These are phyloP conservation scores for Metopia argyrocephala DNA, from an alignment of 2,888 invertebrate genomes.

Conservation along the genomic window DNA sequence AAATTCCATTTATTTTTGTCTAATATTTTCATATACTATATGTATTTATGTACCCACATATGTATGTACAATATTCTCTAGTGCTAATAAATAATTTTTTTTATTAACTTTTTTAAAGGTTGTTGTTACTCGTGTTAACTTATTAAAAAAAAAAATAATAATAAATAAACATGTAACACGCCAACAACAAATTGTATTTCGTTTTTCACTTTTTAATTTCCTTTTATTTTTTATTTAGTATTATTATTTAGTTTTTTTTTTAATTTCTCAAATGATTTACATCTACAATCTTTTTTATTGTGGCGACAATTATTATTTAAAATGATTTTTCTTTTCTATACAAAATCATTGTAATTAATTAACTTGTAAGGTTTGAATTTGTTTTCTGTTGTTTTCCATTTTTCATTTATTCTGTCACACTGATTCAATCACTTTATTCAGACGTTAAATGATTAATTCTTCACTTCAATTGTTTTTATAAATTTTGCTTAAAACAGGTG, in stretches of 20 bases:
- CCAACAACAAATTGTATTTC: slow-evolving; percentile 30
- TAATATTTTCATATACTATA: no score
- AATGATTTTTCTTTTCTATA: slow-evolving; percentile 1
- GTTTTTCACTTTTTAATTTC: background rate
- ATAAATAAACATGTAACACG: slow-evolving; percentile 34
- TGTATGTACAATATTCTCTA: background rate
- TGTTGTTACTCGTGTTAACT: slow-evolving; percentile 2
- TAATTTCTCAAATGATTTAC: background rate
- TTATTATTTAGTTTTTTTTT: slow-evolving; percentile 14
- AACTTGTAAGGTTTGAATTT: background rate
- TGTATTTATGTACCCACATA: no score
- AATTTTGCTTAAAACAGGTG: slow-evolving; percentile 38
- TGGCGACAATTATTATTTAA: background rate
- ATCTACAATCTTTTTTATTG: background rate
- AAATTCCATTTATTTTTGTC: slow-evolving; percentile 1
- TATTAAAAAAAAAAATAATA: background rate
- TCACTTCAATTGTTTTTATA: slow-evolving; percentile 10
- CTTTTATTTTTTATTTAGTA: slow-evolving; percentile 28
- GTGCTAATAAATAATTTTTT: background rate
- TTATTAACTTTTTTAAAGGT: slow-evolving; percentile 18
- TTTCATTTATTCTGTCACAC: background rate
- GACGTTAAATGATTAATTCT: slow-evolving; percentile 8
- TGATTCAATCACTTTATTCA: slow-evolving; percentile 2
- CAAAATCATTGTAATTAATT: background rate
- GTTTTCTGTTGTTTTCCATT: background rate